Evolutionary conservation across 2,888 invertebrate genomes (phyloP), one percentile per base, ranked within the genome.

Genomic region (Eupithecia subumbrata): DNA sequence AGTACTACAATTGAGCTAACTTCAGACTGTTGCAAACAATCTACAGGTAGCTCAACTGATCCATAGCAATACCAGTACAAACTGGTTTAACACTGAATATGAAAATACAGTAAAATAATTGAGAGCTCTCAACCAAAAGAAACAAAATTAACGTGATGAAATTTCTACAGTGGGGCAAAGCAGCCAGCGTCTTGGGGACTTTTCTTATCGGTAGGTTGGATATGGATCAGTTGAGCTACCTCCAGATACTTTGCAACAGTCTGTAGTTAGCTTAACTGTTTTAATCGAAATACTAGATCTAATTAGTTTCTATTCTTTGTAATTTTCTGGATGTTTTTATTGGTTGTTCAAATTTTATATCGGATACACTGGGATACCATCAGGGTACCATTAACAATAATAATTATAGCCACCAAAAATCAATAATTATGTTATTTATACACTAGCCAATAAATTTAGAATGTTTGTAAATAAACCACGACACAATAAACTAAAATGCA

Each of bases 61-160:
- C n/a, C n/a, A n/a, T n/a, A n/a, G n/a, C n/a, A n/a, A 69, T 43
- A 16, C 25, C 63, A 34, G 22, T 71, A 63, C 40, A 40, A n/a
- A 60, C 34, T 25, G 5, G 8, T 64, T 7, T 63, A 30, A 63
- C 22, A 63, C 2, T 63, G 30, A 63, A 30, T n/a, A 8, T 30
- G 52, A 52, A n/a, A 3, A n/a, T 52, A 52, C 56, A 56, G 11
- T 56, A 56, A 22, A 56, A 56, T 56, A 56, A 56, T 56, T 56
- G 3, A 12, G 22, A 56, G 4, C 1, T 43, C 12, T 43, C 43
- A 56, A 22, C 22, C 5, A n/a, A 11, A n/a, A 56, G 22, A 22
- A 56, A 56, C 56, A 56, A 22, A 22, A 11, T 22, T 9, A 22
- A 22, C 25, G 1, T 12, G 25, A 60, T 25, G 25, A 1, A 25